These are phyloP conservation scores for Ophthalmotilapia sp. DNA, from an alignment of 2,113 vertebrate species.

Conservation along the genomic window DNA sequence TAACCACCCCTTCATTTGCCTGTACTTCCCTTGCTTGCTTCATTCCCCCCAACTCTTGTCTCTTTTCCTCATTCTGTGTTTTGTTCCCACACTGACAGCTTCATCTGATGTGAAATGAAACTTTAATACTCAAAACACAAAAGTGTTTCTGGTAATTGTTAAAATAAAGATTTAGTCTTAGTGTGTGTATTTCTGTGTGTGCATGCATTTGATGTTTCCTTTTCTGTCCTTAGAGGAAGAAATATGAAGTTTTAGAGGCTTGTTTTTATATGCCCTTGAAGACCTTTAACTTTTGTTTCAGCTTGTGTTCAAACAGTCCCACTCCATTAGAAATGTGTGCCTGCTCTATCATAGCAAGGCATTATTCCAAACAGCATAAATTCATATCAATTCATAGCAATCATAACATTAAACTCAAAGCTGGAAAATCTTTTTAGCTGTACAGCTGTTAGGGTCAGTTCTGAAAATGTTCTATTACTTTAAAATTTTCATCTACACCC, in stretches of 20 bases:
- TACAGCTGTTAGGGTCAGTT: background rate
- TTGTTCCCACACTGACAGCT: conserved; percentile 46
- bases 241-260: background rate
- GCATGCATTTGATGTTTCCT: background rate
- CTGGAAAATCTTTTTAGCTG: background rate
- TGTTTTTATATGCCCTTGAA: background rate
- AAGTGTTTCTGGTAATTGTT: background rate
- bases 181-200: background rate
- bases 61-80: conserved; percentile 42
- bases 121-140: background rate
- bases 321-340: background rate
- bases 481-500: background rate
- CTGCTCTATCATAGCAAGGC: background rate
- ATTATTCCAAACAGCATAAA: background rate
- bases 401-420: background rate
- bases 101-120: conserved; percentile 6
- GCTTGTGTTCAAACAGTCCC: background rate
- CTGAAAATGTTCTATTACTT: background rate
- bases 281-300: background rate
- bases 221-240: background rate
- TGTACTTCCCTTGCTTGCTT: conserved; percentile 25
- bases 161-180: background rate
- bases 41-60: conserved; percentile 28
- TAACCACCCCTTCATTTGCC: background rate
- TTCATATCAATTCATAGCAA: background rate